Evolutionary conservation across 23 tunicate species (phyloP).

Genomic region (Trididemnum nubilum): DNA sequence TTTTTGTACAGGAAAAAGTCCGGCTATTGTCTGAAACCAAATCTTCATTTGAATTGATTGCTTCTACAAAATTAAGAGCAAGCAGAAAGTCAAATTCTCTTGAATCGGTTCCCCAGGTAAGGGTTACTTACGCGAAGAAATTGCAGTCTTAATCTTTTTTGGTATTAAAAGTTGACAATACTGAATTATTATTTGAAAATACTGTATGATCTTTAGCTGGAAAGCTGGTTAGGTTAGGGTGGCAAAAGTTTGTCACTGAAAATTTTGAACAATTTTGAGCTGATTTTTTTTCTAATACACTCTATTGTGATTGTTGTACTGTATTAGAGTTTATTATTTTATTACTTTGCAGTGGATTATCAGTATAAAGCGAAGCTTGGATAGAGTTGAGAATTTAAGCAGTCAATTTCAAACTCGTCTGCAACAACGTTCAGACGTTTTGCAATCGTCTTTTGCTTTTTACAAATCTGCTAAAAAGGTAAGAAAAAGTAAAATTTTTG

Average conservation of each 20-base stretch:
- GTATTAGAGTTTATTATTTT: neutral
- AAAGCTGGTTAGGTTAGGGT: too few relatives aligned
- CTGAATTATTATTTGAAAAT: too few relatives aligned
- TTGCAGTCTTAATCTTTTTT: neutral
- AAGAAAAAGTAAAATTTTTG: too few relatives aligned
- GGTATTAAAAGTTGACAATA: too few relatives aligned
- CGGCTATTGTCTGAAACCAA: neutral
- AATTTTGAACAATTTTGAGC: too few relatives aligned
- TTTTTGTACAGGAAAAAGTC: neutral
- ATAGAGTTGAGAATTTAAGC: conserved; percentile 33
- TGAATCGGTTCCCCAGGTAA: neutral
- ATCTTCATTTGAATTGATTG: neutral
- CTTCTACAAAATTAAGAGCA: neutral
- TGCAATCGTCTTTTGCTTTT: conserved; percentile 43
- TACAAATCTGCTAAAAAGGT: conserved; percentile 54
- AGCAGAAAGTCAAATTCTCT: neutral
- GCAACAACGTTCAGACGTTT: conserved; percentile 24
- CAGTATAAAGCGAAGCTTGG: conserved; percentile 13
- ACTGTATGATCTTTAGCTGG: too few relatives aligned
- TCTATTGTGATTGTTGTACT: too few relatives aligned
- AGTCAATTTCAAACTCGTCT: conserved; percentile 30
- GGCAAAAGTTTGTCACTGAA: too few relatives aligned
- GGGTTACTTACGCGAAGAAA: neutral
- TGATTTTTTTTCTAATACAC: too few relatives aligned
- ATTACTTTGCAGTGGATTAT: conserved; percentile 47